Evolutionary conservation across 1,140 invertebrate genomes (phyloP).

Genomic region (Chionoecetes opilio): DNA sequence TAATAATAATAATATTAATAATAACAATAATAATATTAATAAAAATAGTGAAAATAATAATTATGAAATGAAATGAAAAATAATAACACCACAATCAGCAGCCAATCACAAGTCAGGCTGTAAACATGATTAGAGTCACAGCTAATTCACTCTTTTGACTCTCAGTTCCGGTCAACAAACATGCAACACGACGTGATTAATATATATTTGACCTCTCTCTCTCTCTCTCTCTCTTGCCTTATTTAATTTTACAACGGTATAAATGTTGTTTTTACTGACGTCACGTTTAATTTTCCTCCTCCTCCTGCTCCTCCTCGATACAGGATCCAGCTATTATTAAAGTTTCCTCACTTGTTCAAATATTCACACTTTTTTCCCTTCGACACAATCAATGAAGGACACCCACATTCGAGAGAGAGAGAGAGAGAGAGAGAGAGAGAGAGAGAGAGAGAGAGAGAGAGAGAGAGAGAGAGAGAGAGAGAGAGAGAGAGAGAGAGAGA

Average conservation of each 20-base stretch:
- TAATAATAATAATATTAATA: background rate
- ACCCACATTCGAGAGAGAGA: too few species aligned
- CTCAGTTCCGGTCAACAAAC: background rate
- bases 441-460: too few species aligned
- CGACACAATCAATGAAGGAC: too few species aligned
- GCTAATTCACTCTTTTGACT: background rate
- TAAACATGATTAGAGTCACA: background rate
- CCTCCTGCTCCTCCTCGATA: background rate
- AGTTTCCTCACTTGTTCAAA: too few species aligned
- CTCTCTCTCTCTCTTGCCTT: background rate
- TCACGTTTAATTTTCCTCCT: background rate
- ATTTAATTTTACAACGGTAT: background rate
- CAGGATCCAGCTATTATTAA: too few species aligned
- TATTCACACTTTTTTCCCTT: too few species aligned
- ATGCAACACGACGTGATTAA: background rate
- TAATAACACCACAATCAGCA: background rate
- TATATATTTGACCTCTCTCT: background rate
- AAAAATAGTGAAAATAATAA: background rate
- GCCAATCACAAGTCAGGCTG: background rate
- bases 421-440: too few species aligned
- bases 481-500: too few species aligned
- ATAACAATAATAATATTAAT: background rate
- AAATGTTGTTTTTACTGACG: background rate
- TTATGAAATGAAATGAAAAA: background rate
- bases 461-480: too few species aligned